phyloP scores from a whole-genome alignment of 2,797 vertebrate species.

The Synaphobranchus kaupii region DNA sequence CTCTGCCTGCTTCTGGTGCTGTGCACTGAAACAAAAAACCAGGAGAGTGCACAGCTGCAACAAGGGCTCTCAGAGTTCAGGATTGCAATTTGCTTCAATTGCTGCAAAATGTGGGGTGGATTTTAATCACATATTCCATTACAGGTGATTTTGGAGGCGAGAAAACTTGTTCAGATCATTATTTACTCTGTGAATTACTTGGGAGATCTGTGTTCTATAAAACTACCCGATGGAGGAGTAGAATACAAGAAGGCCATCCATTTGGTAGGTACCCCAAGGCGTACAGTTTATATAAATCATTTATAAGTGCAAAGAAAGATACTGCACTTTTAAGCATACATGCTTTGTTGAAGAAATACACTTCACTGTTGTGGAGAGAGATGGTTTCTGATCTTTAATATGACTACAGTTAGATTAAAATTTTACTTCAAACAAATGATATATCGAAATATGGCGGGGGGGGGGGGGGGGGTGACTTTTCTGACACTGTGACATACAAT shows the following conservation, averaged over 20 bases:
- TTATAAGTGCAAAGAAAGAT: background rate
- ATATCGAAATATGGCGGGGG: background rate
- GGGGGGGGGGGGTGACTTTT: background rate
- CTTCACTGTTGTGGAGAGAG: background rate
- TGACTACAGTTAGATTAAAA: background rate
- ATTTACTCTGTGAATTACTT: background rate
- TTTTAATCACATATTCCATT: constrained; percentile 13
- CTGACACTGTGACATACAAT: background rate
- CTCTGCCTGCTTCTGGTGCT: background rate
- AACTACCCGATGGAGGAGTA: background rate
- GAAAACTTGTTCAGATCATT: constrained; percentile 8
- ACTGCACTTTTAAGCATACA: background rate
- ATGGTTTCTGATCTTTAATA: background rate
- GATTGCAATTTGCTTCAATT: background rate
- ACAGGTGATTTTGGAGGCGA: background rate
- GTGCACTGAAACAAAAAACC: background rate
- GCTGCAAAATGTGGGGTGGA: background rate
- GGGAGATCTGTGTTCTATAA: background rate
- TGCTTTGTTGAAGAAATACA: background rate
- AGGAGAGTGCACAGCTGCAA: background rate
- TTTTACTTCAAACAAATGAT: background rate
- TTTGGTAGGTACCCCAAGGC: background rate
- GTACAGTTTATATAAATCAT: constrained; percentile 6
- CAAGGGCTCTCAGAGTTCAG: background rate
- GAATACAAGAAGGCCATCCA: background rate